A percentile compares a stretch with the other conserved stretches of the same genome.
Evolutionary conservation across 1,140 invertebrate genomes (phyloP).

Genomic region (Drosophila trapezifrons): DNA sequence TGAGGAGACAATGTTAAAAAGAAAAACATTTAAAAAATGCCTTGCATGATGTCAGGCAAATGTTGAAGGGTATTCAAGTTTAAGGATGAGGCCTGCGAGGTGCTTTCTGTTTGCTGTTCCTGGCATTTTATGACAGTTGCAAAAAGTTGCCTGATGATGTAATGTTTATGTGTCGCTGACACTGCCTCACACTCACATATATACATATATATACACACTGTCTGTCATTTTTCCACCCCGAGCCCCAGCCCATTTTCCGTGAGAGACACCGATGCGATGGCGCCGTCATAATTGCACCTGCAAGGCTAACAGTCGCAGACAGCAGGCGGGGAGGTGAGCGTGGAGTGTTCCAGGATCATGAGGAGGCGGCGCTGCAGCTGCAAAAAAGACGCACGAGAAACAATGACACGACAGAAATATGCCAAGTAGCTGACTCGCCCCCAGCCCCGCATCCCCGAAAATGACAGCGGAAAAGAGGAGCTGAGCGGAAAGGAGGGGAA

Average conservation of each 20-base stretch:
- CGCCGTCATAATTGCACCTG: constrained; percentile 78
- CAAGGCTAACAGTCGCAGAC: constrained; percentile 75
- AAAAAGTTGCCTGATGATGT: constrained; percentile 81
- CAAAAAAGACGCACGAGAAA: constrained; percentile 73
- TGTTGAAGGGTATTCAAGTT: constrained; percentile 16
- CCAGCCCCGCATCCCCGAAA: constrained; percentile 24
- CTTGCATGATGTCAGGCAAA: too few species aligned
- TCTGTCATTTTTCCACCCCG: constrained; percentile 5
- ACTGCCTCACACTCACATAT: constrained; percentile 34
- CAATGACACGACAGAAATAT: constrained; percentile 79
- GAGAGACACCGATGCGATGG: constrained; percentile 31
- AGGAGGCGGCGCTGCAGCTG: constrained; percentile 30
- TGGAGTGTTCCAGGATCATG: background rate
- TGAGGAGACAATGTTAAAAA: too few species aligned
- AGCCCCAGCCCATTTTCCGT: constrained; percentile 3
- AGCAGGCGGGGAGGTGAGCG: constrained; percentile 8
- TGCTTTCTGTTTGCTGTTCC: constrained; percentile 29
- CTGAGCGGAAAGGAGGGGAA: background rate
- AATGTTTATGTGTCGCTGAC: constrained; percentile 81
- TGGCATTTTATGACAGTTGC: constrained; percentile 77
- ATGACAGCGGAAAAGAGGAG: constrained; percentile 38
- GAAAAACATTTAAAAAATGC: too few species aligned
- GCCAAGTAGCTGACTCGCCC: constrained; percentile 71
- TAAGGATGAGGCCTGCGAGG: background rate
- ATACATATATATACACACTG: background rate